These are phyloP conservation scores for Isichthys henryi DNA, from an alignment of 2,113 vertebrate species.

Conservation along the genomic window DNA sequence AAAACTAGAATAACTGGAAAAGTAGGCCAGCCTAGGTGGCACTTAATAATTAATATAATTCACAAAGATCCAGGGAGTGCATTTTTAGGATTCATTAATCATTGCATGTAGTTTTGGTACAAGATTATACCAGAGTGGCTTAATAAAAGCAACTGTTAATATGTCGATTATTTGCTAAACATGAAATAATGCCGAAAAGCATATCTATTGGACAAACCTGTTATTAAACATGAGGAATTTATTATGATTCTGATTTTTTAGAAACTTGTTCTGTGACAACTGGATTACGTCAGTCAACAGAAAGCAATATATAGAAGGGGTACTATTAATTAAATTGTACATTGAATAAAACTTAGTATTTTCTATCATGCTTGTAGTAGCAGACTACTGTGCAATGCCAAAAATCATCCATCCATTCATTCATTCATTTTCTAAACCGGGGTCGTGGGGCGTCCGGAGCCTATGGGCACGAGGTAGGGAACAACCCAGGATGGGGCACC, in stretches of 20 bases:
- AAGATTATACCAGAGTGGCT: neutral
- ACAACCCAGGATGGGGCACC: too few species aligned
- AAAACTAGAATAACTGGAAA: neutral
- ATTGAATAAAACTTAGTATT: neutral
- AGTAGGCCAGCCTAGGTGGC: neutral
- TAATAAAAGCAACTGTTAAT: neutral
- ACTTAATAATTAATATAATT: neutral
- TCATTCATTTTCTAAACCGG: too few species aligned
- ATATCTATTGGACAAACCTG: neutral
- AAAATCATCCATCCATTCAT: neutral
- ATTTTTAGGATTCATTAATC: neutral
- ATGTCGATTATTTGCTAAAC: neutral
- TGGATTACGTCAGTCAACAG: neutral
- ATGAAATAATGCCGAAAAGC: neutral
- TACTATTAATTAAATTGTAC: neutral
- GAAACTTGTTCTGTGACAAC: neutral
- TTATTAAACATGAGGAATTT: neutral
- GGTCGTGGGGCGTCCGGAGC: too few species aligned
- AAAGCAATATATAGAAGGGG: neutral
- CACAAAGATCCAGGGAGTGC: neutral
- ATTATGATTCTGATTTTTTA: neutral
- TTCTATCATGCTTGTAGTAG: neutral
- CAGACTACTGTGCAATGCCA: neutral
- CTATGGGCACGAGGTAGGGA: too few species aligned
- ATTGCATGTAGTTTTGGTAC: neutral